A percentile compares a stretch with the other conserved stretches of the same genome.
These are phyloP conservation scores for Hestina assimilis DNA, from an alignment of 1,140 invertebrate genomes.

Conservation along the genomic window DNA sequence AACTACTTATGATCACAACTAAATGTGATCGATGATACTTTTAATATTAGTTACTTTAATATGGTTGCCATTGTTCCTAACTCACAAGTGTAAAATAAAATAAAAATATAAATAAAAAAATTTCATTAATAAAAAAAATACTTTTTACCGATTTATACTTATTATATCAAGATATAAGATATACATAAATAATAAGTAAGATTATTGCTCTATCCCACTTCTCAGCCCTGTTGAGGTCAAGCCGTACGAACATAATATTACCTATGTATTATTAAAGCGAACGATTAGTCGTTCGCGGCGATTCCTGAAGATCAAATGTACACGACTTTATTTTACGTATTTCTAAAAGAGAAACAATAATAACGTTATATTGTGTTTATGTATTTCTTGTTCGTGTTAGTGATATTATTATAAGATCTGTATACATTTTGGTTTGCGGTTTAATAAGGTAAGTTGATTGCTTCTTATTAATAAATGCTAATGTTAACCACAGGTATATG, in stretches of 20 bases:
- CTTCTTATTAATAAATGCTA: too few species aligned
- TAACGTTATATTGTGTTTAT: not conserved
- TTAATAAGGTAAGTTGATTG: too few species aligned
- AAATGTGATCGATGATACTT: too few species aligned
- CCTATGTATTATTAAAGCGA: not conserved
- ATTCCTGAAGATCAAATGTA: conserved; percentile 12
- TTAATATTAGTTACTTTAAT: too few species aligned
- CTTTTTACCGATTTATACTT: too few species aligned
- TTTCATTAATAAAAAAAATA: too few species aligned
- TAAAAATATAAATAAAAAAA: too few species aligned
- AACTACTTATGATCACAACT: too few species aligned
- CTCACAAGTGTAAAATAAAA: too few species aligned
- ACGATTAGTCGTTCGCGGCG: conserved; percentile 24
- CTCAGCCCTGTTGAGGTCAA: conserved; percentile 21
- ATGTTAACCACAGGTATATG: too few species aligned
- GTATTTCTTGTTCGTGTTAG: not conserved
- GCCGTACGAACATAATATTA: not conserved
- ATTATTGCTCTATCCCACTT: conserved; percentile 1
- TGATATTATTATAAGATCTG: not conserved
- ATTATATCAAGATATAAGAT: too few species aligned
- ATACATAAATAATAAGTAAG: not conserved
- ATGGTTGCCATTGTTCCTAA: too few species aligned
- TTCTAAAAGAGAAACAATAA: not conserved
- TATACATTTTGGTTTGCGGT: not conserved
- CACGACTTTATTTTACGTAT: not conserved